phyloP scores from a whole-genome alignment of 2,113 vertebrate genomes.

The Mustela nigripes region DNA sequence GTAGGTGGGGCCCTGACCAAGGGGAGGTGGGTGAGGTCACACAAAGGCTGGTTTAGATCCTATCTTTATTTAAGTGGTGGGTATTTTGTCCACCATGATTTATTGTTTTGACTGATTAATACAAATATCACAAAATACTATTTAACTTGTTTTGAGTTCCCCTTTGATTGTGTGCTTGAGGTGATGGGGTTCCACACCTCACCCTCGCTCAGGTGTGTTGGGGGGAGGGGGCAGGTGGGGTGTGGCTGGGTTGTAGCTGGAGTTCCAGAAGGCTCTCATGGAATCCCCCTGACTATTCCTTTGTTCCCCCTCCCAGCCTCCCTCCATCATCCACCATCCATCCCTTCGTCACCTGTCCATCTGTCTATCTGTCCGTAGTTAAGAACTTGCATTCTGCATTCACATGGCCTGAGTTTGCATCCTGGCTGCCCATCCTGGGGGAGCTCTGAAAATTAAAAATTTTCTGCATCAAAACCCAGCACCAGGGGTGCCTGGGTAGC shows the following conservation, averaged over 20 bases:
- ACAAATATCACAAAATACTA: not conserved
- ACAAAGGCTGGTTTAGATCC: not conserved
- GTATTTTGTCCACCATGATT: not conserved
- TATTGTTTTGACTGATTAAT: not conserved
- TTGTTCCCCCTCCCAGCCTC: accelerated
- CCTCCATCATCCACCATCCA: not conserved
- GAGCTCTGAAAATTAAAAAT: not conserved
- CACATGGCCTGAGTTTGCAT: not conserved
- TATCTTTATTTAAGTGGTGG: not conserved
- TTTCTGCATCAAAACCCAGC: not conserved
- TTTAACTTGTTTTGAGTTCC: not conserved
- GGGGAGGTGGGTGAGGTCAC: not conserved
- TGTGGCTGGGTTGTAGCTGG: not conserved
- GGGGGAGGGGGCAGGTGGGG: not conserved
- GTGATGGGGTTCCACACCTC: not conserved
- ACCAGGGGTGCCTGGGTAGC: not conserved
- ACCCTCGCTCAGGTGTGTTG: not conserved
- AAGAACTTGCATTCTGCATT: not conserved
- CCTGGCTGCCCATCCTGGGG: not conserved
- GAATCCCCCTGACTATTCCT: not conserved
- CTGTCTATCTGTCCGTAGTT: too few relatives aligned
- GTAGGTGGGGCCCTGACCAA: not conserved
- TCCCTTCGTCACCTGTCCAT: not conserved
- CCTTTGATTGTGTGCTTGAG: not conserved
- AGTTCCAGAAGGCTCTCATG: not conserved